Percentiles rank a stretch among this genome's conserved stretches.
phyloP scores from a whole-genome alignment of 2,113 vertebrate species.

The Naja naja region DNA sequence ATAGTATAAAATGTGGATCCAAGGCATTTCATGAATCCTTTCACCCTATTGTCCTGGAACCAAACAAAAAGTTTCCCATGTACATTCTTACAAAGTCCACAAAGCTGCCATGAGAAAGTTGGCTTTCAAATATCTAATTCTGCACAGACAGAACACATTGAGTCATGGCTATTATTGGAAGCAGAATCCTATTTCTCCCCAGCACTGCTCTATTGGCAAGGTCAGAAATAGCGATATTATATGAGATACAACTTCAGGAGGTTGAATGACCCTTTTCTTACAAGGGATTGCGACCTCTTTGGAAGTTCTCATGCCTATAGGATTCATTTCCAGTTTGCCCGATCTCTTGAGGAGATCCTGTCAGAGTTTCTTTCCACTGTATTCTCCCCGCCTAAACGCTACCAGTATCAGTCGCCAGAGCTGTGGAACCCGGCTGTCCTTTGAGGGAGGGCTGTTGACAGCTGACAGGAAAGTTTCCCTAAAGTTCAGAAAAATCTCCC shows the following conservation, averaged over 20 bases:
- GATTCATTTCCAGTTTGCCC: neutral
- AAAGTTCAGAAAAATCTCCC: neutral
- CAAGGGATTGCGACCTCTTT: neutral
- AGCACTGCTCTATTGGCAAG: neutral
- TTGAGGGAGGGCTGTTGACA: neutral
- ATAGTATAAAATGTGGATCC: neutral
- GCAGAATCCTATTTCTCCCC: neutral
- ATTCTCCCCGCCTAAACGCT: neutral
- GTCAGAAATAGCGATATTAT: neutral
- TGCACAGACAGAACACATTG: neutral
- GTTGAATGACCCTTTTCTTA: neutral
- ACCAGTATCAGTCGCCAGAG: neutral
- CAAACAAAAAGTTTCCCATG: neutral
- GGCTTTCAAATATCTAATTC: neutral
- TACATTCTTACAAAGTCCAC: neutral
- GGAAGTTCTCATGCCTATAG: neutral
- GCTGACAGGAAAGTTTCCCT: neutral
- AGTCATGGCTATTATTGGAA: constrained; percentile 17
- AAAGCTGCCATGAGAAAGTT: neutral
- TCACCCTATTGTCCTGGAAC: neutral
- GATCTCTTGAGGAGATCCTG: neutral
- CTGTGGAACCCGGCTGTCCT: neutral
- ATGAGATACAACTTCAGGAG: no score
- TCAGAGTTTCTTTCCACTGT: neutral
- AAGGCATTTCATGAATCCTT: neutral